Evolutionary conservation across 1,140 invertebrate species (phyloP), one percentile per base, ranked within the genome.

Genomic region (Leptonema lineaticorne): DNA sequence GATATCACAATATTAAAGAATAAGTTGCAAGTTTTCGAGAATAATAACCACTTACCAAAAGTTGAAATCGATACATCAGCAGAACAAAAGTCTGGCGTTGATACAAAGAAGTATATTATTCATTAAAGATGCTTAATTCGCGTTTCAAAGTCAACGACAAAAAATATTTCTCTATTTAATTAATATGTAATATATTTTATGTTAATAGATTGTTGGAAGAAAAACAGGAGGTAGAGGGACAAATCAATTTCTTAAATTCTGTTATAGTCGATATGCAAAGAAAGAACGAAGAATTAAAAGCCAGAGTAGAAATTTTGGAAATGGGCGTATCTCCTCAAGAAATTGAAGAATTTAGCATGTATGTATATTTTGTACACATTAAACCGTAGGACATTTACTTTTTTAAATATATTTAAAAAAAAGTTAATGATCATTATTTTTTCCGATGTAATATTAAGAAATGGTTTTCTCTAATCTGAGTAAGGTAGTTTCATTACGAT

Each of bases 191-290:
- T n/a, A n/a, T n/a, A 24, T 16, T 20, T 64, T 2, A 45, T 66
- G 63, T 56, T 59, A 24, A 60, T 80, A 81, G 83, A 71, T 70
- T 85, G n/a, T 72, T 85, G 60, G 86, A 90, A 75, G 89, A 90
- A 57, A 85, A 88, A 73, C 85, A 89, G 67, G 79, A 85, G 63
- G 82, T 85, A 11, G 86, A 89, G 68, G 85, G 86, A 46, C 91
- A 97, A 84, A 90, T 97, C 26, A 89, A 91, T 68, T 98, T 98
- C 79, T 83, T 98, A 4, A 97, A 98, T 83, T 94, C 94, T 7
- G 94, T 98, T 65, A 98, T 98, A 75, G 93, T 95, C 0, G 95
- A 97, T 76, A 92, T 97, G 88, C 94, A 97, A 77, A 86, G 87
- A 62, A 97, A 97, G 78, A 95, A 95, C 77, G 91, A 95, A 76